Evolutionary conservation across 30 jellyfish, hydroid and myxozoan species (phyloP), one percentile per base, ranked within the genome.

Genomic region (Aurelia sp.): DNA sequence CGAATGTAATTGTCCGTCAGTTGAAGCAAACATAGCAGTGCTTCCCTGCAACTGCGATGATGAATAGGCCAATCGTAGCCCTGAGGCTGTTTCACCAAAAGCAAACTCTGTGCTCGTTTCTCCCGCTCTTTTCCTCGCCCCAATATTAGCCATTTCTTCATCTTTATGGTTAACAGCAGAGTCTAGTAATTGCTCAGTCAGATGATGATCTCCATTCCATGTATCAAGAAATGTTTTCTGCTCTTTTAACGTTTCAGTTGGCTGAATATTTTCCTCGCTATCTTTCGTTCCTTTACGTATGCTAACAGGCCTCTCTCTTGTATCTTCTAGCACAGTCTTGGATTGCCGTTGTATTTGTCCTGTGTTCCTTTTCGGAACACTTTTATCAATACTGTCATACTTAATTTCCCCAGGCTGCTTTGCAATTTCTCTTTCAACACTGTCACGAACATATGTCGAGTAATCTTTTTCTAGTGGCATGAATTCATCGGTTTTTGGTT

Each of bases 141-240:
- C 55, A 44, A 8, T 13, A 8, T 44, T 44, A 59, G 33, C 6
- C 33, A 59, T 53, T 51, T 35, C 92, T 3, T 41, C 83, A 22
- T 61, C 86, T 35, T 59, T 31, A 13, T 69, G 79, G 63, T 52
- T 83, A 50, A 58, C 73, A 17, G 92, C 92, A 12, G 92, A 69
- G 19, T 75, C 81, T 41, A 83, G 86, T 57, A 72, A 50, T 70
- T 83, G 92, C 52, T 83, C 92, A n/a, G 86, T 71, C 70, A 83
- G 38, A 21, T 83, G 38, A 21, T 83, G 72, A 31, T 72, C 81
- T 11, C 73, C 86, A 27, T 51, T 67, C 91, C 84, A 82, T 6
- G 91, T 82, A 55, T 83, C 92, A 7, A 35, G 35, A 24, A 83
- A 72, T 21, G 59, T 18, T 67, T 55, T 63, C 58, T 21, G 78